A percentile compares a stretch with the other conserved stretches of the same genome.
phyloP scores from a whole-genome alignment of 1,140 invertebrate species.

The Colletes latitarsis region DNA sequence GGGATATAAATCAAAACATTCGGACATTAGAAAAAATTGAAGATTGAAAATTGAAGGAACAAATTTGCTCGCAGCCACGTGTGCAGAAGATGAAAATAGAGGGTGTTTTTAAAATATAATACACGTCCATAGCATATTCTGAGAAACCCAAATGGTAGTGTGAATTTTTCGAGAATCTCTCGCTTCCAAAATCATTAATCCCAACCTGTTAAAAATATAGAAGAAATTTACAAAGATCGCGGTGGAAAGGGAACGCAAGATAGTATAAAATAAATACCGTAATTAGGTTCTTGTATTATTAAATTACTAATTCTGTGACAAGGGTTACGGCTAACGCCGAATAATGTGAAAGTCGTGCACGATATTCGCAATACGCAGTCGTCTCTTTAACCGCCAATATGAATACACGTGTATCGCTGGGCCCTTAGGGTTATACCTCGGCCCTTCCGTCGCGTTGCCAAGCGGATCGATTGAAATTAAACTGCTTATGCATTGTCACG shows the following conservation, averaged over 20 bases:
- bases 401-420: constrained; percentile 11
- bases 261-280: too few relatives aligned
- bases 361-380: not conserved
- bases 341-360: too few relatives aligned
- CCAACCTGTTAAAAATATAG: too few relatives aligned
- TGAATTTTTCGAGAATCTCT: too few relatives aligned
- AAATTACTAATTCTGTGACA: constrained; percentile 26
- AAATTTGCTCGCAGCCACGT: not conserved
- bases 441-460: constrained; percentile 19
- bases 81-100: not conserved
- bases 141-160: too few relatives aligned
- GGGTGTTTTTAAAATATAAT: not conserved
- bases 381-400: constrained; percentile 22
- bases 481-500: constrained; percentile 10
- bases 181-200: too few relatives aligned
- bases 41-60: constrained; percentile 1
- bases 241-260: too few relatives aligned
- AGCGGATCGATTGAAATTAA: constrained; percentile 49
- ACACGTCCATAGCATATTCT: too few relatives aligned
- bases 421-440: constrained; percentile 5
- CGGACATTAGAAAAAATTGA: constrained; percentile 25
- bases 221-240: too few relatives aligned
- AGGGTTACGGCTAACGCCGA: constrained; percentile 23
- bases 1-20: constrained; percentile 48
- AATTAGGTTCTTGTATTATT: not conserved